Conservation (phyloP, 2,113 vertebrate genomes). For the Trogon surrucura region DNA sequence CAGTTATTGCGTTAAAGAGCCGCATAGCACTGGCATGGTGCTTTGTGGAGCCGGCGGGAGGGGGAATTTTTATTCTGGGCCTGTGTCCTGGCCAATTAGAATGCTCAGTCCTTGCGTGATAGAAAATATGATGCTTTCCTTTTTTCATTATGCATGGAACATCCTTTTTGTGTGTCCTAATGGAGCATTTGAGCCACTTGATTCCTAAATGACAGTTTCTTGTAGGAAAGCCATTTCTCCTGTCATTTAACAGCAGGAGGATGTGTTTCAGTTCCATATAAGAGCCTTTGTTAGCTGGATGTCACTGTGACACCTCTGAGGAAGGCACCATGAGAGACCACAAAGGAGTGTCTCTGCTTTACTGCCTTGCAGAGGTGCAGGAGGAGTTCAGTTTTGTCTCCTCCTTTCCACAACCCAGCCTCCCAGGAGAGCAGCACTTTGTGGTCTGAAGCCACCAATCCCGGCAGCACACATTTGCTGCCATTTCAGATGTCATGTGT, state of each 20-base stretch:
- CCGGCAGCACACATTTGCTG: neutral
- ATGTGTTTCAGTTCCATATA: neutral
- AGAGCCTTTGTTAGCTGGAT: neutral
- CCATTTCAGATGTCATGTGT: neutral
- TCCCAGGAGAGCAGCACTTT: neutral
- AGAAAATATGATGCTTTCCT: neutral
- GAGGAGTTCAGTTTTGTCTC: neutral
- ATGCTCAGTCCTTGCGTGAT: neutral
- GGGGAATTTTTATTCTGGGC: neutral
- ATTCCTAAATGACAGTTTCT: constrained; percentile 18
- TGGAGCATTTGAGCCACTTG: neutral
- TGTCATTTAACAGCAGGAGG: constrained; percentile 15
- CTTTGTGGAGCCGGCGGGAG: neutral
- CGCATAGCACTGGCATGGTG: neutral
- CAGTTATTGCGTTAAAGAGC: constrained; percentile 4
- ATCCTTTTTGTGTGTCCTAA: neutral
- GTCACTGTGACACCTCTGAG: neutral
- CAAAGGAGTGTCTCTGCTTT: neutral
- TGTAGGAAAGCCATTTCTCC: constrained; percentile 24
- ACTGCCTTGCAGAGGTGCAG: neutral
- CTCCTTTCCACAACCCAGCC: neutral
- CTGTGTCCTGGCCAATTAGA: constrained; percentile 2
- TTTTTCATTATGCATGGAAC: neutral
- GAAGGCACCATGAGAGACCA: neutral
- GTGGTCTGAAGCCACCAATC: neutral